These are phyloP conservation scores for Epistrophe eligans DNA, from an alignment of 2,888 invertebrate genomes.

Conservation along the genomic window DNA sequence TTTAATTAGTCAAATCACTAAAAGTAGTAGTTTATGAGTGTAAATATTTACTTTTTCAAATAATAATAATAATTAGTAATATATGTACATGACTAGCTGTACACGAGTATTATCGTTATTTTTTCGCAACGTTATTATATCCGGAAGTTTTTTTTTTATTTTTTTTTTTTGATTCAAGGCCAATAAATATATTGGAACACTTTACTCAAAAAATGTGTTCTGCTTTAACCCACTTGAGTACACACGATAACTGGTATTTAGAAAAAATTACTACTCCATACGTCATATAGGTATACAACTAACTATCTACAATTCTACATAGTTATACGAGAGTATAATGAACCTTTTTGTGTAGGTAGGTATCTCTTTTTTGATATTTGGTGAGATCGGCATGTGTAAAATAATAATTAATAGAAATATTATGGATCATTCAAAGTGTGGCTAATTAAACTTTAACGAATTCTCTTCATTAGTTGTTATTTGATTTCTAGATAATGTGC, in stretches of 20 bases:
- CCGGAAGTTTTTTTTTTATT: slow-evolving; percentile 1
- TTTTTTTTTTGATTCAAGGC: slow-evolving; percentile 12
- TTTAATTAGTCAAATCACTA: no score
- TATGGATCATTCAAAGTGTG: background rate
- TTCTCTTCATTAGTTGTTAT: background rate
- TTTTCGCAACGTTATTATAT: slow-evolving; percentile 4
- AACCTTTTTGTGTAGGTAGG: no score
- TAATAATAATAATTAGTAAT: no score
- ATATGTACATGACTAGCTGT: no score
- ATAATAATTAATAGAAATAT: background rate
- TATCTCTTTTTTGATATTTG: no score
- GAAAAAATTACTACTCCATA: background rate
- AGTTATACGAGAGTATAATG: background rate
- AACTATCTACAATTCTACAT: no score
- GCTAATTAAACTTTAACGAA: background rate
- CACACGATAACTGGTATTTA: slow-evolving; percentile 9
- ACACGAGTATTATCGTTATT: no score
- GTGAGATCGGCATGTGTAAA: background rate
- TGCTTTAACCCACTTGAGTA: slow-evolving; percentile 16
- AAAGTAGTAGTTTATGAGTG: no score
- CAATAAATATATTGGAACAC: background rate
- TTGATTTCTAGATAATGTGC: background rate
- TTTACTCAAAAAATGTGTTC: background rate
- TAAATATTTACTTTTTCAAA: no score
- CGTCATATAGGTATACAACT: no score